phyloP scores from a whole-genome alignment of 2,797 vertebrate genomes.

The Chrysocyon brachyurus region DNA sequence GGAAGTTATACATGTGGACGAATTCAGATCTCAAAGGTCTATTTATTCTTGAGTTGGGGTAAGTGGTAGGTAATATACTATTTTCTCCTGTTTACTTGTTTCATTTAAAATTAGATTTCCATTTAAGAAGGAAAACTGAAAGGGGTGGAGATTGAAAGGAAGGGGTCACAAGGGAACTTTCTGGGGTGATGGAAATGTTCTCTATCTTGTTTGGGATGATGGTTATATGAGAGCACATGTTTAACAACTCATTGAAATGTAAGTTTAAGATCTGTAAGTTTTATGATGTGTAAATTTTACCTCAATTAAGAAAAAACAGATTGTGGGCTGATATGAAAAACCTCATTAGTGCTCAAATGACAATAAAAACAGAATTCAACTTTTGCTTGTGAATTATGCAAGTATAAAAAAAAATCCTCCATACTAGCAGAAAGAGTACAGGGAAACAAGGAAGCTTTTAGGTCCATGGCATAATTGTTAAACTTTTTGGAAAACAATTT shows the following conservation, averaged over 20 bases:
- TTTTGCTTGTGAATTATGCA: neutral
- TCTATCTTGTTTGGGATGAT: neutral
- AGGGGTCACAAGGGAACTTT: neutral
- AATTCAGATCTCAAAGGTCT: neutral
- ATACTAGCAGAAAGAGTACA: neutral
- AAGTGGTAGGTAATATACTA: neutral
- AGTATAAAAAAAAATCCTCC: neutral
- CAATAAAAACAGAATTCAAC: neutral
- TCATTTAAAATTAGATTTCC: constrained; percentile 51
- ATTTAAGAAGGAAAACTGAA: constrained; percentile 14
- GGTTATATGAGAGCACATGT: neutral
- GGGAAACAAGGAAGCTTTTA: neutral
- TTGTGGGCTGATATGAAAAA: neutral
- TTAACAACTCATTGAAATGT: neutral
- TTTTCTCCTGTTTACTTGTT: constrained; percentile 51
- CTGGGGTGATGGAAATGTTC: neutral
- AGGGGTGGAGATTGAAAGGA: neutral
- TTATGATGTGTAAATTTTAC: neutral
- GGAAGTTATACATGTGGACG: neutral
- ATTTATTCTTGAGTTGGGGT: neutral
- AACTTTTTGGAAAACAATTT: neutral
- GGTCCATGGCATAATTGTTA: neutral
- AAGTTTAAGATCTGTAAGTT: neutral
- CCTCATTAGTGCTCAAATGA: neutral
- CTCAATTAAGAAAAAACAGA: constrained; percentile 1